Conservation (phyloP, 1,140 invertebrate genomes). For the Drosophila tropicalis region DNA sequence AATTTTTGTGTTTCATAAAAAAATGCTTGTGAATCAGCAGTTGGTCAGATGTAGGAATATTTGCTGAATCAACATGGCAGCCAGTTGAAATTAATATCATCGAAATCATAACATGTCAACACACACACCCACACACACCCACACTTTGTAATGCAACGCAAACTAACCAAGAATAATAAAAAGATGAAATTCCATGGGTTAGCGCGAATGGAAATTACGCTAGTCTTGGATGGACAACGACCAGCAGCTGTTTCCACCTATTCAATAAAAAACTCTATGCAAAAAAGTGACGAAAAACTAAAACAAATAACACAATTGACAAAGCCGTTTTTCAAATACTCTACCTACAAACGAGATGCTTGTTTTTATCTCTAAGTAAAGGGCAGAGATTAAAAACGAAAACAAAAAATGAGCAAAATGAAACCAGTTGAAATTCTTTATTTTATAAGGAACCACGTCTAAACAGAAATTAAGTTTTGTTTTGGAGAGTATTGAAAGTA, state of each 20-base stretch:
- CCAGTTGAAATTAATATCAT: slow-evolving; percentile 55
- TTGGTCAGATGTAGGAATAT: slow-evolving; percentile 24
- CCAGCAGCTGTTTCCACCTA: slow-evolving; percentile 4
- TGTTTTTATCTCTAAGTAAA: too few species aligned
- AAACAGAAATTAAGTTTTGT: too few species aligned
- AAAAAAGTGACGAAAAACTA: slow-evolving; percentile 14
- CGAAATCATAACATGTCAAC: slow-evolving; percentile 76
- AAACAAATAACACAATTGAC: slow-evolving; percentile 36
- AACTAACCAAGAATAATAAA: slow-evolving; percentile 71
- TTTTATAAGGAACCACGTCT: too few species aligned
- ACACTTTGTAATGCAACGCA: slow-evolving; percentile 59
- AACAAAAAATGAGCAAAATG: too few species aligned
- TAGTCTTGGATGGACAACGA: neutral
- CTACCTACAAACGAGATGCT: neutral
- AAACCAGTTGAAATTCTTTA: too few species aligned
- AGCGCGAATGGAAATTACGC: slow-evolving; percentile 6
- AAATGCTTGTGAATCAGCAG: slow-evolving; percentile 7
- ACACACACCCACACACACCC: slow-evolving; percentile 38
- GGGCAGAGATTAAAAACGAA: too few species aligned
- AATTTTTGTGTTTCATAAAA: neutral
- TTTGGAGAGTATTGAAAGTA: too few species aligned
- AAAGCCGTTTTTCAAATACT: neutral
- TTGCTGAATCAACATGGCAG: slow-evolving; percentile 29
- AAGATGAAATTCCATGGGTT: slow-evolving; percentile 10
- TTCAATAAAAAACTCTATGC: slow-evolving; percentile 8